These are phyloP conservation scores for Labeo rohita DNA, from an alignment of 2,113 vertebrate species.

Conservation along the genomic window DNA sequence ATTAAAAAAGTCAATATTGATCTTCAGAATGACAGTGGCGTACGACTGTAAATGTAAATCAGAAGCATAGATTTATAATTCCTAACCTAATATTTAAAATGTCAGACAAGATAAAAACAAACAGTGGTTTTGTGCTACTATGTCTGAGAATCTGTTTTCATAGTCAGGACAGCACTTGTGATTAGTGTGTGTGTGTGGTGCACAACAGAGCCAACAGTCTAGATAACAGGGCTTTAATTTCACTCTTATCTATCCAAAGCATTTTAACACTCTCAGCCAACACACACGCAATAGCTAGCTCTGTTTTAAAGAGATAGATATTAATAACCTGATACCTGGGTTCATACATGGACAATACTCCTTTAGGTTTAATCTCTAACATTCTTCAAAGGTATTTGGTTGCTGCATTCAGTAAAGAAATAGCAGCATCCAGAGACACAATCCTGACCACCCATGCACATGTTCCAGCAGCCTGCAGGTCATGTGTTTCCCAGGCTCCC, in stretches of 20 bases:
- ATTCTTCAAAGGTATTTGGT: not conserved
- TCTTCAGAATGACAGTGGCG: not conserved
- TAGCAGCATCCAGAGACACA: not conserved
- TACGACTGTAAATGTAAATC: not conserved
- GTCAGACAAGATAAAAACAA: not conserved
- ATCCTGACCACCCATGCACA: conserved; percentile 25
- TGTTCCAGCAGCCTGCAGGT: not conserved
- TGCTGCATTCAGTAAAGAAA: conserved; percentile 9
- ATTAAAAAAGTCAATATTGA: too few species aligned
- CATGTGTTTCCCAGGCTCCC: not conserved
- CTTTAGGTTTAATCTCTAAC: not conserved
- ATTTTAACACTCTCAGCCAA: conserved; percentile 13
- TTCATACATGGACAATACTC: not conserved
- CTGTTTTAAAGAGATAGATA: not conserved
- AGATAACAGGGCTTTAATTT: conserved; percentile 32
- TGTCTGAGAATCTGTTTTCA: not conserved
- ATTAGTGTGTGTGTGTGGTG: not conserved
- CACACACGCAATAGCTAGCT: conserved; percentile 2
- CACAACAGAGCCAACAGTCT: not conserved
- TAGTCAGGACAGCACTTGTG: not conserved
- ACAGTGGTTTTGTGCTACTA: not conserved
- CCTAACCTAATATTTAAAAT: not conserved
- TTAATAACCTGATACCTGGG: not conserved
- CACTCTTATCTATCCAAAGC: conserved; percentile 17
- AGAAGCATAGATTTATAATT: not conserved